These are phyloP conservation scores for Drosophila fungiperda DNA, from an alignment of 2,888 invertebrate species.

Conservation along the genomic window DNA sequence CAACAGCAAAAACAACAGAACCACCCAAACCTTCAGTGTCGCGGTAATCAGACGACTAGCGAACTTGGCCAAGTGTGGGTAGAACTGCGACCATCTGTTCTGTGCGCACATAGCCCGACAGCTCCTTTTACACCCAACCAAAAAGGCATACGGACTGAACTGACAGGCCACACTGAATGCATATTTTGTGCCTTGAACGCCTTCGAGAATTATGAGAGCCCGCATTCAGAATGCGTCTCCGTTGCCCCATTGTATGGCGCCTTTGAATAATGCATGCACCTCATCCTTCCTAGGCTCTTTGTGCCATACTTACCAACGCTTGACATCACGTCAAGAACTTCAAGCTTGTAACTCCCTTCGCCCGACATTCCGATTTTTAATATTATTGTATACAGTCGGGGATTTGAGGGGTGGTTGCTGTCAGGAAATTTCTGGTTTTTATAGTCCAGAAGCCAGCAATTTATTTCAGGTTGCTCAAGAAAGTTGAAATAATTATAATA, in stretches of 20 bases:
- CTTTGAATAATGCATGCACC: constrained; percentile 44
- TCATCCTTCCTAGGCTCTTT: constrained; percentile 1
- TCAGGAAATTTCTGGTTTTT: constrained; percentile 9
- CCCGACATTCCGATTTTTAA: constrained; percentile 46
- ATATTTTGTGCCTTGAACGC: constrained; percentile 66
- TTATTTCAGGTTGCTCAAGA: constrained; percentile 27
- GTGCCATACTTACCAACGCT: constrained; percentile 31
- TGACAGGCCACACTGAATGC: constrained; percentile 58
- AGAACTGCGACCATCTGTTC: constrained; percentile 66
- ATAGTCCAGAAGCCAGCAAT: constrained; percentile 24
- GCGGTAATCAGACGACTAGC: constrained; percentile 68
- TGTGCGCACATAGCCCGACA: constrained; percentile 26
- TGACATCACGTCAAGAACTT: constrained; percentile 62
- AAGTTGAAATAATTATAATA: constrained; percentile 18
- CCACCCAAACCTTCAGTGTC: constrained; percentile 17
- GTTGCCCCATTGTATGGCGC: constrained; percentile 31
- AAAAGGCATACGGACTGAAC: constrained; percentile 12
- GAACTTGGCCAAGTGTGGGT: constrained; percentile 71
- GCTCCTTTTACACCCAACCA: constrained; percentile 1
- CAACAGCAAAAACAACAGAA: constrained; percentile 5
- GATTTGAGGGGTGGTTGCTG: constrained; percentile 11
- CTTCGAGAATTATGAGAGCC: constrained; percentile 61
- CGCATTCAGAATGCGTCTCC: constrained; percentile 51
- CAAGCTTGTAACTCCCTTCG: constrained; percentile 19
- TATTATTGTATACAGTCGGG: constrained; percentile 36